These are phyloP conservation scores for Archaeoteleia sp. DNA, from an alignment of 2,888 invertebrate species.

Conservation along the genomic window DNA sequence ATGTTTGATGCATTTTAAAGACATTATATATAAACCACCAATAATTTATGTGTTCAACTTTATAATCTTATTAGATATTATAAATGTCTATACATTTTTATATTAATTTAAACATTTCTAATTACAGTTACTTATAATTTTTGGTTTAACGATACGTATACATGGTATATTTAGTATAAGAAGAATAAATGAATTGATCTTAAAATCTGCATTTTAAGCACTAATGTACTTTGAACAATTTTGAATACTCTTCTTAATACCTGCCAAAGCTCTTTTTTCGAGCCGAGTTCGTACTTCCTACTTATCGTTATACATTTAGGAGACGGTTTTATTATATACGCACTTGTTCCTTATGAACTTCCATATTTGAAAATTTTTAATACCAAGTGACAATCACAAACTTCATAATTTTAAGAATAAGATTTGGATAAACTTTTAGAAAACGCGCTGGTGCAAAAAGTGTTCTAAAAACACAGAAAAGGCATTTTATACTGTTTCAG, in stretches of 20 bases:
- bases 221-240: slow-evolving; percentile 8
- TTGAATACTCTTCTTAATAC: slow-evolving; percentile 8
- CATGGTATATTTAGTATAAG: neutral
- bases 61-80: slow-evolving; percentile 8
- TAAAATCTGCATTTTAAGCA: neutral
- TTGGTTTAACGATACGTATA: neutral
- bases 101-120: too few relatives aligned
- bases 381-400: too few relatives aligned
- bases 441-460: too few relatives aligned
- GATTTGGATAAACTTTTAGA: too few relatives aligned
- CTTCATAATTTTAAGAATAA: too few relatives aligned
- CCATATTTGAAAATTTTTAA: too few relatives aligned
- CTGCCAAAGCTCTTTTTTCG: slow-evolving; percentile 10
- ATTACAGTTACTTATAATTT: too few relatives aligned
- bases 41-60: slow-evolving; percentile 19
- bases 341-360: too few relatives aligned
- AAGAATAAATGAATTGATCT: slow-evolving; percentile 16
- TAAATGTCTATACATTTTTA: neutral
- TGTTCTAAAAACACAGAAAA: too few relatives aligned
- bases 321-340: too few relatives aligned
- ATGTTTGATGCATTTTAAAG: slow-evolving; percentile 9
- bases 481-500: too few relatives aligned
- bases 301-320: neutral
- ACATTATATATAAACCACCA: too few relatives aligned
- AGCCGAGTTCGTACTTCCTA: slow-evolving; percentile 15